Evolutionary conservation across 1,140 invertebrate species (phyloP).

Genomic region (Temnothorax longispinosus): DNA sequence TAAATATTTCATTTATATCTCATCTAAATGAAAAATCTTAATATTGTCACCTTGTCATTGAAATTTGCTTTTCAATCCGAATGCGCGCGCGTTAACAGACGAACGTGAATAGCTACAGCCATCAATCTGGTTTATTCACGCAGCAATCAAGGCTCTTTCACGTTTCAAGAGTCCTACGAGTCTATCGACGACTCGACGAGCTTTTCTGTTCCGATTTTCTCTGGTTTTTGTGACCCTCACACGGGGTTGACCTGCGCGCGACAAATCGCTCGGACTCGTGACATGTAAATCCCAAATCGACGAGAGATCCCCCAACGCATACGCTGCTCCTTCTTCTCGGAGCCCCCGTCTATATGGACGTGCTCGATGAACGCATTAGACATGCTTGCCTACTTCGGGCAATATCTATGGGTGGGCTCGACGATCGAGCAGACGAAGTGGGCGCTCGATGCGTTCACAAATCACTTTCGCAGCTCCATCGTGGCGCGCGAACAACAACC

Average conservation of each 20-base stretch:
- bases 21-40: not conserved
- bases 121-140: conserved; percentile 38
- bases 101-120: not conserved
- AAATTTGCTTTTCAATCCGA: conserved; percentile 11
- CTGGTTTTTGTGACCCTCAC: conserved; percentile 29
- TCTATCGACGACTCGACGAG: conserved; percentile 33
- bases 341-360: conserved; percentile 8
- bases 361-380: conserved; percentile 70
- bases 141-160: conserved; percentile 62
- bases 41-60: not conserved
- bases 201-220: conserved; percentile 53
- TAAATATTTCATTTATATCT: not conserved
- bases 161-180: not conserved
- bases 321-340: not conserved
- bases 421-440: conserved; percentile 26
- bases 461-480: conserved; percentile 19
- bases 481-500: not conserved
- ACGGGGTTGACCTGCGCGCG: conserved; percentile 36
- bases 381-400: conserved; percentile 75
- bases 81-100: not conserved
- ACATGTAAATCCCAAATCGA: conserved; percentile 69
- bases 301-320: not conserved
- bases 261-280: conserved; percentile 58
- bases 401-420: conserved; percentile 70
- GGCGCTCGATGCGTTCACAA: conserved; percentile 58